Base-by-base conservation (phyloP, 2,797 vertebrate genomes). In the Acanthopagrus latus region DNA sequence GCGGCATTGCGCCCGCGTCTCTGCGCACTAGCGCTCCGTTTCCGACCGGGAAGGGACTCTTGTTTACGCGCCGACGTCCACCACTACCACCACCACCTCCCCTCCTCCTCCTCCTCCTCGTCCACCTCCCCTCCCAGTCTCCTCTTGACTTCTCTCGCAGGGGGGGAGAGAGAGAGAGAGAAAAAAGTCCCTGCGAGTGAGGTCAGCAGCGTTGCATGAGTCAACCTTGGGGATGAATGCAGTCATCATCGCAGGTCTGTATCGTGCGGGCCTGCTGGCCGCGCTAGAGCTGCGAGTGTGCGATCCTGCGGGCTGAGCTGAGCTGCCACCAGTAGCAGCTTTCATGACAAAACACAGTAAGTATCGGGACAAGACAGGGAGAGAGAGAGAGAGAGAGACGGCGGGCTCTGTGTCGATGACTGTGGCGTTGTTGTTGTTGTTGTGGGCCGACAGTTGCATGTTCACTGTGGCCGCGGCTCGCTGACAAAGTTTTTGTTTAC, bases 171-270 rank as follows among this genome's bases (percentile, higher is more conserved):
- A 33, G 17, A 41, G 7, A 25, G 14, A 27, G 27, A 27, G 6
- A 17, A 21, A 77, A 88, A 88, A 88, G 88, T 86, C 64, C 55
- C 87, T 86, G 90, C 3, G 84, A 65, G 88, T 96, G 95, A 96
- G 93, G 94, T 96, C 94, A 95, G 93, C 95, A 84, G 93, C 92
- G 72, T 86, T 87, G 92, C 92, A 90, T 95, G 95, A 96, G 94
- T 95, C 95, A 95, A 95, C 92, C 92, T 85, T 63, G 92, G 94
- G 92, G 91, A 94, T 94, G 93, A 89, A 81, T 92, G 94, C 94
- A 94, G 94, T 94, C 94, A 94, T 93, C 91, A 25, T 57, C 77
- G 78, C 73, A 6, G 74, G 74, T 67, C 85, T 65, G 83, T 47
- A 18, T 66, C n/a, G 85, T 76, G 83, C 80, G 81, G 90, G 82